Base-by-base conservation (phyloP, 2,797 vertebrate genomes). In the Sternarchorhynchus goeldii region DNA sequence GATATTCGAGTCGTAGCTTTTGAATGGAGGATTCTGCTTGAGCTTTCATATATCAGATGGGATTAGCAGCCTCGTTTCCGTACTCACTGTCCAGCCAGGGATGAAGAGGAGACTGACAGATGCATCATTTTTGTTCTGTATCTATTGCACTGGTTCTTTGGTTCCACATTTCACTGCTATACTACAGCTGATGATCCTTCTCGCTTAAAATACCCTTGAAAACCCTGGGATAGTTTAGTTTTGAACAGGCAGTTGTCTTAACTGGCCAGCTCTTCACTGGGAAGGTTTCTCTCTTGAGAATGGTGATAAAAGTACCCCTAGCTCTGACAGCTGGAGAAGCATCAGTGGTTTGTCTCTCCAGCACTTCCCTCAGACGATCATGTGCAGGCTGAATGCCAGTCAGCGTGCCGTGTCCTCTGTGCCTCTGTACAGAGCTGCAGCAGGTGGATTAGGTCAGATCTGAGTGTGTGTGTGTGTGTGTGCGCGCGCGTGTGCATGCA, bases 371-470 rank as follows among this genome's bases (percentile, higher is more conserved):
- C 18, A 25, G 2, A 50, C 65, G 16, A 12, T 50, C 65, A n/a
- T 14, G 21, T 10, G 12, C 8, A 66, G 64, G 17, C 66, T 20
- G 25, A 18, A 53, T 50, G 66, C 21, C 6, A 29, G 21, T 53
- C 17, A 25, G 41, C 25, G 4, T 5, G 65, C 65, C 29, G 45
- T 6, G 25, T 31, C 41, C 6, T 6, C 25, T 50, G 2, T 55
- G 50, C 65, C 20, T 29, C 70, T 73, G 32, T 59, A 18, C 32
- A 12, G 6, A 41, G 14, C 56, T 59, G 70, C 55, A 25, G 56
- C 70, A 59, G 56, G 34, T 41, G 70, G 70, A 78, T 53, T 34
- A 64, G n/a, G 45, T 36, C 66, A 53, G 34, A 29, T 20, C 32
- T 8, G 41, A 12, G 8, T 17, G 39, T 55, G 25, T 32, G 57